phyloP scores from a whole-genome alignment of 2,888 invertebrate genomes.

The Ferdinandea cuprea region DNA sequence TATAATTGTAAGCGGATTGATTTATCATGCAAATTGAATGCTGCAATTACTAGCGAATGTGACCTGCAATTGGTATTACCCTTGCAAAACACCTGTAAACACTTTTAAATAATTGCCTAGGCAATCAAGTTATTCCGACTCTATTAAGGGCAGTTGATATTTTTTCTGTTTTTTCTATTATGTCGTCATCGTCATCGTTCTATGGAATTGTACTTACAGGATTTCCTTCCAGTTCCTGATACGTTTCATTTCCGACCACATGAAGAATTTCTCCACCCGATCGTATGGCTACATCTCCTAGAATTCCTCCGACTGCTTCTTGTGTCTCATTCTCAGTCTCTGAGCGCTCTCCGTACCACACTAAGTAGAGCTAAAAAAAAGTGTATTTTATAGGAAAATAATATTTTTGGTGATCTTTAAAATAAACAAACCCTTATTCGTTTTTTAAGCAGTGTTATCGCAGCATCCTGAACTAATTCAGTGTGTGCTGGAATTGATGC shows the following conservation, averaged over 20 bases:
- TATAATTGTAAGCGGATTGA: conserved; percentile 29
- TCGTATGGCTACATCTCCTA: conserved; percentile 83
- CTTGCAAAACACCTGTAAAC: conserved; percentile 5
- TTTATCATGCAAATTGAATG: conserved; percentile 31
- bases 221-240: conserved; percentile 81
- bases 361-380: conserved; percentile 82
- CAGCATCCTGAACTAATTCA: conserved; percentile 83
- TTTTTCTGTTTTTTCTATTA: conserved; percentile 2
- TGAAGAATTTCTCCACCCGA: conserved; percentile 84
- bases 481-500: conserved; percentile 85
- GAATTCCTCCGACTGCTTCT: conserved; percentile 81
- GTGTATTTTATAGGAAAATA: neutral
- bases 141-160: conserved; percentile 20
- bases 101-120: conserved; percentile 30
- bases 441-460: conserved; percentile 83
- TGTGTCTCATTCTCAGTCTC: conserved; percentile 82
- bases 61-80: conserved; percentile 10
- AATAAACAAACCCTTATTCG: conserved; percentile 82
- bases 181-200: neutral
- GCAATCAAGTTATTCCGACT: conserved; percentile 17
- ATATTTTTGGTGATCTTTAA: neutral
- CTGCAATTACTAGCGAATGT: conserved; percentile 18
- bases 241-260: conserved; percentile 81
- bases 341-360: conserved; percentile 83
- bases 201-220: conserved; percentile 78